phyloP scores from a whole-genome alignment of 2,888 invertebrate species.

The Drosophila mimetica region DNA sequence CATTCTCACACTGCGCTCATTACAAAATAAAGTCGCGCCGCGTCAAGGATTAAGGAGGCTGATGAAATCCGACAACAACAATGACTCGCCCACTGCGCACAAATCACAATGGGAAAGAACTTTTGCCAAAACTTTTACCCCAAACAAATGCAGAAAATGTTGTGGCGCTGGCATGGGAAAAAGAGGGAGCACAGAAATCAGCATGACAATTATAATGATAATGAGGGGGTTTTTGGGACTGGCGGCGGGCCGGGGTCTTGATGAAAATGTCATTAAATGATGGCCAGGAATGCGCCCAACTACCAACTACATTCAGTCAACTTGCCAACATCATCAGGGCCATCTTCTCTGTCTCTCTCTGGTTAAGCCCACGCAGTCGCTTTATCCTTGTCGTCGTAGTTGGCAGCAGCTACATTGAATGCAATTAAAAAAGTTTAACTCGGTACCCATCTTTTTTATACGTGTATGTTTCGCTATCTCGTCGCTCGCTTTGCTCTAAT shows the following conservation, averaged over 20 bases:
- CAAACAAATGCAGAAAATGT: slow-evolving; percentile 57
- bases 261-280: slow-evolving; percentile 76
- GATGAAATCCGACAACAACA: slow-evolving; percentile 38
- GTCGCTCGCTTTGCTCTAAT: slow-evolving; percentile 55
- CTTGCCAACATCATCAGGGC: slow-evolving; percentile 54
- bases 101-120: slow-evolving; percentile 66
- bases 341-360: background rate
- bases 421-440: slow-evolving; percentile 74
- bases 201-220: slow-evolving; percentile 78
- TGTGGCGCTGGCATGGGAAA: slow-evolving; percentile 55
- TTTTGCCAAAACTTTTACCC: slow-evolving; percentile 58
- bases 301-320: slow-evolving; percentile 45
- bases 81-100: slow-evolving; percentile 36
- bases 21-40: slow-evolving; percentile 36
- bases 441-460: slow-evolving; percentile 14
- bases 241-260: slow-evolving; percentile 39
- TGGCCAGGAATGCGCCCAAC: slow-evolving; percentile 51
- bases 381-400: slow-evolving; percentile 40
- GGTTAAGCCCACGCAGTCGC: slow-evolving; percentile 1
- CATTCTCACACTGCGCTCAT: slow-evolving; percentile 50
- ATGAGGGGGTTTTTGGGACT: slow-evolving; percentile 50
- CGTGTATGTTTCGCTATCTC: slow-evolving; percentile 14
- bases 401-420: slow-evolving; percentile 74
- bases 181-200: slow-evolving; percentile 58
- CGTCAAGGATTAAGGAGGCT: slow-evolving; percentile 13